Percentiles rank a stretch among this genome's conserved stretches.
These are phyloP conservation scores for Platycheirus rosarum DNA, from an alignment of 2,888 invertebrate species.

Conservation along the genomic window DNA sequence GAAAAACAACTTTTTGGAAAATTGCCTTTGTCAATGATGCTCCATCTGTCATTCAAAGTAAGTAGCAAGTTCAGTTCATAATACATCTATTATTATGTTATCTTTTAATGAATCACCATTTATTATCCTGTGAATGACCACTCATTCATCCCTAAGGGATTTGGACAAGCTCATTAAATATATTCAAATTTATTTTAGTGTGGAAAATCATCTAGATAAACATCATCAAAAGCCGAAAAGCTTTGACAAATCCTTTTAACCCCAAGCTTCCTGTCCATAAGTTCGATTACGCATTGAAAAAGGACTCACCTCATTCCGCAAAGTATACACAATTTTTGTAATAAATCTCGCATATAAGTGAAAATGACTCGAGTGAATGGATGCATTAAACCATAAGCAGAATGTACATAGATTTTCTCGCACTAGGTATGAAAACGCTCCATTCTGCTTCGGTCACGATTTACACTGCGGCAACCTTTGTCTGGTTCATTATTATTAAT, in stretches of 20 bases:
- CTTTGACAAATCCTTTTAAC: slow-evolving; percentile 26
- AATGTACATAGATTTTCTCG: background rate
- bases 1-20: too few species aligned
- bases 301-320: background rate
- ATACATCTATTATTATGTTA: too few species aligned
- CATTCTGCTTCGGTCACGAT: slow-evolving; percentile 34
- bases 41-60: too few species aligned
- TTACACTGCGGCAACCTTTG: slow-evolving; percentile 72
- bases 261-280: slow-evolving; percentile 16
- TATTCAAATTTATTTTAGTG: background rate
- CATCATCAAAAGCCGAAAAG: slow-evolving; percentile 12
- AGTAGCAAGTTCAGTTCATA: too few species aligned
- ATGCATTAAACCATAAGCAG: slow-evolving; percentile 40
- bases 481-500: slow-evolving; percentile 66
- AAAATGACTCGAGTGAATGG: slow-evolving; percentile 52
- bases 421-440: slow-evolving; percentile 55
- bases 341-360: slow-evolving; percentile 55
- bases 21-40: too few species aligned
- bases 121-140: too few species aligned
- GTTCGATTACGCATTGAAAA: slow-evolving; percentile 60
- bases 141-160: too few species aligned
- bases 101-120: too few species aligned
- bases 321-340: background rate
- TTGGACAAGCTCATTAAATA: background rate
- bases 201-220: background rate